A percentile compares a stretch with the other conserved stretches of the same genome.
phyloP scores from a whole-genome alignment of 2,797 vertebrate species.

The Sylvia borin region DNA sequence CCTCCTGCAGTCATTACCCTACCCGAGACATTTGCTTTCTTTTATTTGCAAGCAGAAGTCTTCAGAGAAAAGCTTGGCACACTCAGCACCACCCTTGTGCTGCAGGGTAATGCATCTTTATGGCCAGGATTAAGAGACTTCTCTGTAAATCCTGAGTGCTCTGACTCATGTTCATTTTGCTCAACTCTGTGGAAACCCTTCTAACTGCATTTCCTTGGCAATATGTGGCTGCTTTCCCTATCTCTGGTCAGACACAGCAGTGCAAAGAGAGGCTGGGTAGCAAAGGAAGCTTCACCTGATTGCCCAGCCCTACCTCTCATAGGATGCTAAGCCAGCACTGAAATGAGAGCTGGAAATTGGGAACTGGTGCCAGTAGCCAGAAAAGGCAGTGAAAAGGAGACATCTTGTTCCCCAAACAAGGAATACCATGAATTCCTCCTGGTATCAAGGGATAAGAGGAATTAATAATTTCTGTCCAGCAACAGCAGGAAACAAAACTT shows the following conservation, averaged over 20 bases:
- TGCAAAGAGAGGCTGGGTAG: not conserved
- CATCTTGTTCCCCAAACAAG: not conserved
- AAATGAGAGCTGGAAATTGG: not conserved
- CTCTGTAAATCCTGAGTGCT: not conserved
- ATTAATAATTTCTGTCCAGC: not conserved
- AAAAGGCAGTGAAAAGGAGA: not conserved
- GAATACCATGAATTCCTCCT: not conserved
- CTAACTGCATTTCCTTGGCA: not conserved
- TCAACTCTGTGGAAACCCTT: not conserved
- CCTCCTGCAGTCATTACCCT: not conserved
- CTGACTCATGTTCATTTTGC: not conserved
- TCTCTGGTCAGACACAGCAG: not conserved
- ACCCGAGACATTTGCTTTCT: not conserved
- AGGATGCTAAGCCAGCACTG: not conserved
- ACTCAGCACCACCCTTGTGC: not conserved
- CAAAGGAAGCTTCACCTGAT: not conserved
- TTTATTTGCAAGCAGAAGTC: not conserved
- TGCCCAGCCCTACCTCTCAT: not conserved
- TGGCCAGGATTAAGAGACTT: not conserved
- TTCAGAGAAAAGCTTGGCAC: not conserved
- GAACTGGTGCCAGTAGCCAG: not conserved
- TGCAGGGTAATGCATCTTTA: not conserved
- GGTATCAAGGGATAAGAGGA: not conserved
- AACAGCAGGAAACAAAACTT: not conserved
- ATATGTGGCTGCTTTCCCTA: conserved; percentile 14